Conservation (phyloP, 1,140 invertebrate genomes). For the Drosophila mauritiana region DNA sequence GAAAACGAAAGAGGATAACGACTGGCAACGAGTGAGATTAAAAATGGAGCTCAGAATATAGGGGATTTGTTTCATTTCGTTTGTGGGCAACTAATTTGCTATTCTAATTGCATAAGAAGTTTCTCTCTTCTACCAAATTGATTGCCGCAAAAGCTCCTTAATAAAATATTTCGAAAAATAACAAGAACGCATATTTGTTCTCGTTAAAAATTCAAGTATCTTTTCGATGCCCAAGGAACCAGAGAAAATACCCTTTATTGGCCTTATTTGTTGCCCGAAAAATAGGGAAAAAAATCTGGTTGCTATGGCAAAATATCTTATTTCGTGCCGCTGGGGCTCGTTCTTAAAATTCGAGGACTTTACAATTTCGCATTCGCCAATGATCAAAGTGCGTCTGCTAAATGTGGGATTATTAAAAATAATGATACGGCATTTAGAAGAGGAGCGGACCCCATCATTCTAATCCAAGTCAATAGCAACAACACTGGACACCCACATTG, state of each 20-base stretch:
- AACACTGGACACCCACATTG: neutral
- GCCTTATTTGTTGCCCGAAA: constrained; percentile 37
- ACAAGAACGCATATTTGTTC: too few species aligned
- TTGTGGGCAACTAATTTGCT: constrained; percentile 1
- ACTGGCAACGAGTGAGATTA: constrained; percentile 5
- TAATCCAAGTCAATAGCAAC: constrained; percentile 27
- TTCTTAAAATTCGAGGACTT: constrained; percentile 16
- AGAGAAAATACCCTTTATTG: constrained; percentile 25
- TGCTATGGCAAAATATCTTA: constrained; percentile 33
- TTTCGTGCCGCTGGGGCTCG: neutral
- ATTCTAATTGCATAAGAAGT: neutral
- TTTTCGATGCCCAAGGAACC: constrained; percentile 1
- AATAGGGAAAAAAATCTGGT: constrained; percentile 12
- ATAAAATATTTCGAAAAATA: neutral
- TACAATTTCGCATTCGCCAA: constrained; percentile 27
- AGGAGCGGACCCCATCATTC: neutral
- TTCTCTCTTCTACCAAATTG: neutral
- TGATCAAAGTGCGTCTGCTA: constrained; percentile 46
- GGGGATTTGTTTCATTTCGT: neutral
- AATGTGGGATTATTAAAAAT: constrained; percentile 58
- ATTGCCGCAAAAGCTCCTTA: too few species aligned
- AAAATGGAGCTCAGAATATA: neutral
- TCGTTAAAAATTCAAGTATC: neutral
- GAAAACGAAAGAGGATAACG: constrained; percentile 14
- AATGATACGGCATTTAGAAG: constrained; percentile 40